Evolutionary conservation across 1,140 invertebrate genomes (phyloP), one percentile per base, ranked within the genome.

Genomic region (Drosophila grimshawi): DNA sequence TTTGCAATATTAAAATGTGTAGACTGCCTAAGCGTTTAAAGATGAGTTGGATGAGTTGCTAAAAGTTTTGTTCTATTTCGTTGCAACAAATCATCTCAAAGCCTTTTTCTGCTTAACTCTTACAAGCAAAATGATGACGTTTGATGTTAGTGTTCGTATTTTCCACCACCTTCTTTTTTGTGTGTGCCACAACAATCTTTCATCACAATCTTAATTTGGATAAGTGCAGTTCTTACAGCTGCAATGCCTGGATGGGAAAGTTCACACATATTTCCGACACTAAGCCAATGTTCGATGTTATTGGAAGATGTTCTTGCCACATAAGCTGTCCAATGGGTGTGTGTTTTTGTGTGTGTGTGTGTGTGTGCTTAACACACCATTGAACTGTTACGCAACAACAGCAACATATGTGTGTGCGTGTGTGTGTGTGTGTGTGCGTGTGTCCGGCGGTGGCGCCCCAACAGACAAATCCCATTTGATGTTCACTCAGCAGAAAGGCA

Each of bases 401-500:
- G 70, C 49, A 65, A 72, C 85, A 88, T 88, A 85, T 89, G 30
- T 51, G 59, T 62, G 59, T 90, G 77, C 81, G 30, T 51, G 55
- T 62, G 59, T 90, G 77, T 85, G 19, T 19, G 19, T 19, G 85
- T 88, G 69, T 77, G 76, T 57, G 30, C 51, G 59, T 62, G 59
- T 90, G 77, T 85, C 80, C 80, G 69, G 70, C 45, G 60, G 66
- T 69, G 65, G 65, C 62, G 66, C 59, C 37, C 59, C 56, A 60
- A 53, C 73, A 76, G 81, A 85, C 85, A 89, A 89, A 89, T 89
- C 85, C 85, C 85, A 89, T 89, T 89, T 89, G 85, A 89, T 89
- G 85, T 89, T 89, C 85, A 89, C 78, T 90, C 85, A 89, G 86
- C 85, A 89, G 85, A 89, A 89, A 89, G 85, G 86, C 85, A 89